These are phyloP conservation scores for Pyrochroa serraticornis DNA, from an alignment of 2,888 invertebrate genomes.

Conservation along the genomic window DNA sequence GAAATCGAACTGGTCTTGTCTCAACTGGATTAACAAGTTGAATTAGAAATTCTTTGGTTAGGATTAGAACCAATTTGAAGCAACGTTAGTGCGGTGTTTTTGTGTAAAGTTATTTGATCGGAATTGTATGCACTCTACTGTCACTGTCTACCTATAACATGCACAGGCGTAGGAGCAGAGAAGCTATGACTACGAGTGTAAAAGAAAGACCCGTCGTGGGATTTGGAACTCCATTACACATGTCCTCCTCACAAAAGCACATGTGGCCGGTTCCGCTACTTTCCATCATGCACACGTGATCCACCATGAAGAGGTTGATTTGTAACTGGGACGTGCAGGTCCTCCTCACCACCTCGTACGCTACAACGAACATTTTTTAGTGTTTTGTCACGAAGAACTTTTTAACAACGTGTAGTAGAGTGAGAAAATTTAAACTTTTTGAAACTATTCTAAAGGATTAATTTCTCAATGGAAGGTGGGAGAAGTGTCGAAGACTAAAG, in stretches of 20 bases:
- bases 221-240: constrained; percentile 75
- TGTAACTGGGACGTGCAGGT: constrained; percentile 93
- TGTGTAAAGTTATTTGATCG: background rate
- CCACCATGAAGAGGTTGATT: constrained; percentile 97
- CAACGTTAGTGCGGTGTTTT: constrained; percentile 16
- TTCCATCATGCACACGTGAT: constrained; percentile 99
- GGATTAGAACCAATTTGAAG: constrained; percentile 9
- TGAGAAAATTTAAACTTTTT: no score
- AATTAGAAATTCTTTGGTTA: no score
- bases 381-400: no score
- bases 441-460: no score
- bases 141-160: constrained; percentile 44
- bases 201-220: constrained; percentile 48
- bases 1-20: no score
- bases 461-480: no score
- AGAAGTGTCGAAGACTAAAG: no score
- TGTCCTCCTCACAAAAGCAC: constrained; percentile 98
- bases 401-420: no score
- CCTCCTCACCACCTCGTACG: constrained; percentile 87
- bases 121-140: constrained; percentile 14
- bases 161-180: constrained; percentile 45
- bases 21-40: no score
- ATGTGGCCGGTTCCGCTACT: constrained; percentile 97
- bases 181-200: constrained; percentile 46
- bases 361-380: constrained; percentile 61